Percentiles rank a stretch among this genome's conserved stretches.
Evolutionary conservation across 2,888 invertebrate species (phyloP).

Genomic region (Limnephilus auricula): DNA sequence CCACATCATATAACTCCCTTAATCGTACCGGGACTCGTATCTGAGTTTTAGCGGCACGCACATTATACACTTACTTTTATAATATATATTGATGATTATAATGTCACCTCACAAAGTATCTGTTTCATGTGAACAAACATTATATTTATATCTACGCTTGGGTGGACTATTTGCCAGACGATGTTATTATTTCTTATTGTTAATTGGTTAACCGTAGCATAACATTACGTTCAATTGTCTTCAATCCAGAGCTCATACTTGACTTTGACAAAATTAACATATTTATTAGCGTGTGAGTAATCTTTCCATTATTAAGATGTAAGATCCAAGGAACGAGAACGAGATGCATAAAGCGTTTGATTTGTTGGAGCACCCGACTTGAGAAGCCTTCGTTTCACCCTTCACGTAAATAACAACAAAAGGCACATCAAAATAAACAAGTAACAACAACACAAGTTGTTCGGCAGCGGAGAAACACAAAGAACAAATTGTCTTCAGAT

Average conservation of each 20-base stretch:
- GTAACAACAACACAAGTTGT: not conserved
- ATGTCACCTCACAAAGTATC: no score
- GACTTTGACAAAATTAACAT: not conserved
- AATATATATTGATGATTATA: no score
- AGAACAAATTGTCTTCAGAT: conserved; percentile 6
- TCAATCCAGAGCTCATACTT: not conserved
- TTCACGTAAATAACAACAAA: not conserved
- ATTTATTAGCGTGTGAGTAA: not conserved
- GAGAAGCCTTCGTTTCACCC: not conserved
- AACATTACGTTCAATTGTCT: not conserved
- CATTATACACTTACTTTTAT: no score
- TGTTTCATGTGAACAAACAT: no score
- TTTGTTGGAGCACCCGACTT: not conserved
- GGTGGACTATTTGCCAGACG: not conserved
- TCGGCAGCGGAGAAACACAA: not conserved
- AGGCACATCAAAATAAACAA: not conserved
- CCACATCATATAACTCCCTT: no score
- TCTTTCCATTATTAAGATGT: not conserved
- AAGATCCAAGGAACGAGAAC: not conserved
- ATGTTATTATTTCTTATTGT: not conserved
- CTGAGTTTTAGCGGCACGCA: no score
- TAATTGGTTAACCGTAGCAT: not conserved
- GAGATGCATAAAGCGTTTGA: not conserved
- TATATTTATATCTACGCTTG: not conserved
- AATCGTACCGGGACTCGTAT: no score